A percentile compares a stretch with the other conserved stretches of the same genome.
phyloP scores from a whole-genome alignment of 2,113 vertebrate genomes.

The Leptocoma aspasia region DNA sequence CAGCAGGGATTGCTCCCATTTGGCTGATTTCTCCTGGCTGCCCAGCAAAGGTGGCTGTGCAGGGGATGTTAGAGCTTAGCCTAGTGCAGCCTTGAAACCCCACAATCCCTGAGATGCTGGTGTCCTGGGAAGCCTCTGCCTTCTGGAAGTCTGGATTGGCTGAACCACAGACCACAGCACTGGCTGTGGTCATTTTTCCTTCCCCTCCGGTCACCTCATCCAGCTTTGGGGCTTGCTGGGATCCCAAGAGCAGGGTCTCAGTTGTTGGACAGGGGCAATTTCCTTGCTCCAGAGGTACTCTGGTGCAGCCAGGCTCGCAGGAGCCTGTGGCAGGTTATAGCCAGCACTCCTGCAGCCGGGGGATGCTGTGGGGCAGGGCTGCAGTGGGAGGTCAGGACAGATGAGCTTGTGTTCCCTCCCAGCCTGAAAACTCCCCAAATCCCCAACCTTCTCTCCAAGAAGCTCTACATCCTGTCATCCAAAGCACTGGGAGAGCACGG shows the following conservation, averaged over 20 bases:
- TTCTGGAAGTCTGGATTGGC: background rate
- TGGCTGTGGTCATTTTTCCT: fast-evolving
- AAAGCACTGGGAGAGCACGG: background rate
- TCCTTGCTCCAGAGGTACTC: fast-evolving
- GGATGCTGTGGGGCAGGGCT: background rate
- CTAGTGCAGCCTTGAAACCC: background rate
- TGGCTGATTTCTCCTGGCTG: background rate
- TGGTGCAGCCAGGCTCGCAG: background rate
- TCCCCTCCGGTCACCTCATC: background rate
- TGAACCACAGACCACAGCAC: background rate
- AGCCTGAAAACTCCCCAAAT: background rate
- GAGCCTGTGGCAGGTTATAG: fast-evolving
- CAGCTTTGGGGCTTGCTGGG: background rate
- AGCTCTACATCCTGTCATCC: background rate
- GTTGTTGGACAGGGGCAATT: fast-evolving
- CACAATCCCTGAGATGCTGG: background rate
- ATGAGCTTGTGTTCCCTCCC: background rate
- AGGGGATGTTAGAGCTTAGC: background rate
- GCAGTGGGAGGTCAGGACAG: fast-evolving
- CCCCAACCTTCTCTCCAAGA: background rate
- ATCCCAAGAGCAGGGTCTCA: background rate
- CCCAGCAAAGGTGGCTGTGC: background rate
- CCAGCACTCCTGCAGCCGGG: fast-evolving
- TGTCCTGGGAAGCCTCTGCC: background rate
- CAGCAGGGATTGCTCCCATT: background rate